Evolutionary conservation across 2,888 invertebrate genomes (phyloP).

Genomic region (Cabera pusaria): DNA sequence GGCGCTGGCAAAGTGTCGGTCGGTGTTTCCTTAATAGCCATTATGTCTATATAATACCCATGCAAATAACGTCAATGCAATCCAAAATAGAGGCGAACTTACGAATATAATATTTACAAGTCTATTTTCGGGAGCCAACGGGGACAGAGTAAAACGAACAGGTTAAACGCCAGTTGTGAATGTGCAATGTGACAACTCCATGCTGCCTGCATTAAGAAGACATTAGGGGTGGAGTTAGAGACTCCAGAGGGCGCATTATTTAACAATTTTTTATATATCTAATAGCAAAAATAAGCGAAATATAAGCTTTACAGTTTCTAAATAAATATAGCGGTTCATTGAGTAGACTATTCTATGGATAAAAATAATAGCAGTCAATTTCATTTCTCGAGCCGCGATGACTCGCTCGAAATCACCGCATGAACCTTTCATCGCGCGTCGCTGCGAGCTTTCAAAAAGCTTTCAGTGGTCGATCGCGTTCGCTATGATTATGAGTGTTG

Average conservation of each 20-base stretch:
- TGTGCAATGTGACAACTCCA: conserved; percentile 76
- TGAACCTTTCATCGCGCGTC: conserved; percentile 71
- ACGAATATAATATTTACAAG: conserved; percentile 28
- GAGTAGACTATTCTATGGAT: conserved; percentile 19
- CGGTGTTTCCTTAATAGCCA: conserved; percentile 43
- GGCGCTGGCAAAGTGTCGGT: too few species aligned
- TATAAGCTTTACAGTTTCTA: background rate
- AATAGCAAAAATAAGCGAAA: conserved; percentile 46
- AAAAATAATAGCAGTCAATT: conserved; percentile 40
- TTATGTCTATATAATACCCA: conserved; percentile 34
- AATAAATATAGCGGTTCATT: background rate
- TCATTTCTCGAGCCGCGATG: conserved; percentile 51
- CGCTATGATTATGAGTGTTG: conserved; percentile 65
- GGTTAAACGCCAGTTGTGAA: conserved; percentile 54
- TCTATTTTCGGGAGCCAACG: conserved; percentile 40
- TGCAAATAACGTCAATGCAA: conserved; percentile 16
- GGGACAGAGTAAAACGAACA: conserved; percentile 14
- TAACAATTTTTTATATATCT: conserved; percentile 67
- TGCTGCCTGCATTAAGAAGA: conserved; percentile 79
- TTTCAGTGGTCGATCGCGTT: conserved; percentile 72
- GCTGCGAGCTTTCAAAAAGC: conserved; percentile 77
- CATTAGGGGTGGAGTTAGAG: conserved; percentile 67
- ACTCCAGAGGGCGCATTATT: conserved; percentile 67
- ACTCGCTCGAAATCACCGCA: conserved; percentile 63
- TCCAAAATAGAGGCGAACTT: conserved; percentile 30